Conservation (phyloP, 2,113 vertebrate genomes). For the Zingel zingel region DNA sequence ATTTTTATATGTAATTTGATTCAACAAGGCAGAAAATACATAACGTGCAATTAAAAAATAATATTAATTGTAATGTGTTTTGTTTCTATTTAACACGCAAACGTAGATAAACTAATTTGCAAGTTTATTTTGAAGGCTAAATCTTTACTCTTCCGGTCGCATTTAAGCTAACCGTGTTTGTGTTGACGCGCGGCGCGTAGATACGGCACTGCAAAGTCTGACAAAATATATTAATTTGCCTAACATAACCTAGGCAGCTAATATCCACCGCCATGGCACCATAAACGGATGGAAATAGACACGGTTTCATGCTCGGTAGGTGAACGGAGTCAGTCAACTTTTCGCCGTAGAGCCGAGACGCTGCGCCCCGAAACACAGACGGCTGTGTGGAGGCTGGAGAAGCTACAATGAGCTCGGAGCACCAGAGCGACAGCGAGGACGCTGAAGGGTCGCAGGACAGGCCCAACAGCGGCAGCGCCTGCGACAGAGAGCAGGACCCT, state of each 20-base stretch:
- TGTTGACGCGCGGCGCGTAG: slow-evolving; percentile 45
- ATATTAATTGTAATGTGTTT: fast-evolving
- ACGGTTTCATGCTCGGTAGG: slow-evolving; percentile 37
- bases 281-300: slow-evolving; percentile 4
- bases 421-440: slow-evolving; percentile 78
- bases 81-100: background rate
- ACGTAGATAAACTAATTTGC: fast-evolving
- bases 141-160: background rate
- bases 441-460: slow-evolving; percentile 78
- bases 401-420: slow-evolving; percentile 85
- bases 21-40: background rate
- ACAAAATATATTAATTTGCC: slow-evolving; percentile 34
- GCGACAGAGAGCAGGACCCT: slow-evolving; percentile 70
- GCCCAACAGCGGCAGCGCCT: slow-evolving; percentile 58
- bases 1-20: fast-evolving
- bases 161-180: background rate
- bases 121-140: slow-evolving; percentile 58
- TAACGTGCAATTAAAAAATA: fast-evolving
- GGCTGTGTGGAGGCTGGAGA: slow-evolving; percentile 42
- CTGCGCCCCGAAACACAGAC: slow-evolving; percentile 40
- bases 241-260: background rate
- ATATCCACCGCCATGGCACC: slow-evolving; percentile 24
- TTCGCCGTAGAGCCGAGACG: slow-evolving; percentile 26
- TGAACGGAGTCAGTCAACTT: slow-evolving; percentile 37
- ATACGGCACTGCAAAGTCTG: slow-evolving; percentile 52